Evolutionary conservation across 2,888 invertebrate genomes (phyloP).

Genomic region (Volucella inanis): DNA sequence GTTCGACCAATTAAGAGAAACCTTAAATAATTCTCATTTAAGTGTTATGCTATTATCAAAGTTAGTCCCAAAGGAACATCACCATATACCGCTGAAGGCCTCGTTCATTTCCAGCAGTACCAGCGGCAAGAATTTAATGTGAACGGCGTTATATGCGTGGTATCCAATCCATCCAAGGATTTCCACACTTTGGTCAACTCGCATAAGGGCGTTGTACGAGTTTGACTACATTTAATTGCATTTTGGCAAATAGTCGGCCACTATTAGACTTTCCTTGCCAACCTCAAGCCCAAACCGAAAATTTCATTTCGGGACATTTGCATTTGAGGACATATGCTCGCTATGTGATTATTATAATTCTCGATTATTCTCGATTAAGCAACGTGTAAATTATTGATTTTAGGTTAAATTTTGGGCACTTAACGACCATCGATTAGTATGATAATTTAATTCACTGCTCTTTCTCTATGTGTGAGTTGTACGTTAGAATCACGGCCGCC

Average conservation of each 20-base stretch:
- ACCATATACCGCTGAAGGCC: conserved; percentile 28
- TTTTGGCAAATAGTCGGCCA: conserved; percentile 35
- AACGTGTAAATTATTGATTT: conserved; percentile 73
- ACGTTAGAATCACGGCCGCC: conserved; percentile 49
- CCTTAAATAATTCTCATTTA: conserved; percentile 33
- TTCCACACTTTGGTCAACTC: conserved; percentile 15
- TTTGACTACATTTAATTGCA: conserved; percentile 66
- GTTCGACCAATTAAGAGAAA: conserved; percentile 4
- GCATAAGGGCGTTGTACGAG: conserved; percentile 19
- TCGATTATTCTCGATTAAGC: conserved; percentile 70
- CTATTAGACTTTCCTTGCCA: conserved; percentile 26
- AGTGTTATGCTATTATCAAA: conserved; percentile 48
- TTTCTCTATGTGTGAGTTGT: conserved; percentile 21
- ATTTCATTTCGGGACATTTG: conserved; percentile 43
- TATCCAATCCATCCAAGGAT: conserved; percentile 33
- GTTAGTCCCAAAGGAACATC: conserved; percentile 52
- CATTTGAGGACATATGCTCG: conserved; percentile 53
- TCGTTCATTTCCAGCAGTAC: not conserved
- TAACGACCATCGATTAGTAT: conserved; percentile 74
- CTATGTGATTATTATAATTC: conserved; percentile 72
- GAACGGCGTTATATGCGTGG: conserved; percentile 15
- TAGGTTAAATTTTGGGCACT: conserved; percentile 69
- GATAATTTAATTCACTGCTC: conserved; percentile 70
- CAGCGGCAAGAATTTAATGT: conserved; percentile 7
- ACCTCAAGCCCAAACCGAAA: conserved; percentile 32